Evolutionary conservation across 1,140 invertebrate species (phyloP).

Genomic region (Pectinophora gossypiella): DNA sequence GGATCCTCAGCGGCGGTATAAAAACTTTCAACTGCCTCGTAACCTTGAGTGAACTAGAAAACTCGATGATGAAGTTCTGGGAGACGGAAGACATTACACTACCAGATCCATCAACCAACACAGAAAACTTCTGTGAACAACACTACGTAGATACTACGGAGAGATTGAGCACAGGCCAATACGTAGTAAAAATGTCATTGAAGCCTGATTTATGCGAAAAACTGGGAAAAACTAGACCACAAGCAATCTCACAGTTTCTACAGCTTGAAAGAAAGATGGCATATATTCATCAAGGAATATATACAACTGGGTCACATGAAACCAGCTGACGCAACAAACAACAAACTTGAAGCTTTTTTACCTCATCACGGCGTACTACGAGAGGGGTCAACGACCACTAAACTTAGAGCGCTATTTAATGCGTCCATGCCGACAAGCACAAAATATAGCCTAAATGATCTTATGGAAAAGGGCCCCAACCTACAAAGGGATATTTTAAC

Average conservation of each 20-base stretch:
- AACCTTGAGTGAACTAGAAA: neutral
- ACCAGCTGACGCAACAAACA: neutral
- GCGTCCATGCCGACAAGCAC: neutral
- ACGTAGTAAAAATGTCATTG: neutral
- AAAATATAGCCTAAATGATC: neutral
- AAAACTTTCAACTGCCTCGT: neutral
- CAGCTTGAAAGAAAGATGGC: neutral
- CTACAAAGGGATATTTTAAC: neutral
- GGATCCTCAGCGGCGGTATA: neutral
- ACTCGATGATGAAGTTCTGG: neutral
- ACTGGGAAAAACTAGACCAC: neutral
- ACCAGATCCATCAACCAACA: neutral
- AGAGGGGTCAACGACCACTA: neutral
- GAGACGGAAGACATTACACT: neutral
- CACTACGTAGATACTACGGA: neutral
- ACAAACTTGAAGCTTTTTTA: neutral
- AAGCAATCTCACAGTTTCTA: neutral
- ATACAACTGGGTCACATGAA: neutral
- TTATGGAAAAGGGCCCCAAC: neutral
- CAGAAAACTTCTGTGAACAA: neutral
- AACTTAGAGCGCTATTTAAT: neutral
- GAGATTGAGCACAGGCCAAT: neutral
- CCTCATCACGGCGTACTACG: neutral
- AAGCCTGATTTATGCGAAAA: neutral
- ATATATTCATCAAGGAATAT: neutral